These are phyloP conservation scores for Spizella passerina DNA, from an alignment of 2,797 vertebrate species.

Conservation along the genomic window DNA sequence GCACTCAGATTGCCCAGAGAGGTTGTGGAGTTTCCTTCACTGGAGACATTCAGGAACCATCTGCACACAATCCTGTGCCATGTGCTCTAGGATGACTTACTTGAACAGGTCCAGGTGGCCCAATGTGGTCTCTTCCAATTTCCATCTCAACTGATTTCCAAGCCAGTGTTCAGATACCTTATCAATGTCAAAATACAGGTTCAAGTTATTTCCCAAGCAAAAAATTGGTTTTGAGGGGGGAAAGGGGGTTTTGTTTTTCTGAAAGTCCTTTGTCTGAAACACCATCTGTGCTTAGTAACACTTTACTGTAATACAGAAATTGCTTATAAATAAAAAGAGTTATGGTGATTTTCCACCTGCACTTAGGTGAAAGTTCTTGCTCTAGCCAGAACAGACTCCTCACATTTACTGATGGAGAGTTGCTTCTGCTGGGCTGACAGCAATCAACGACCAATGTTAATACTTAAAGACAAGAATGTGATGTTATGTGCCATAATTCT, in stretches of 20 bases:
- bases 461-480: background rate
- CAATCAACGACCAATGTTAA: rapidly evolving
- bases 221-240: background rate
- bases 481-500: background rate
- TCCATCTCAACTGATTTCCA: background rate
- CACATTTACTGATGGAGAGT: background rate
- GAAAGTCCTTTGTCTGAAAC: background rate
- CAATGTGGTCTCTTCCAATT: background rate
- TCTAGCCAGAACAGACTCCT: background rate
- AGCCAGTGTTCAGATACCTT: background rate
- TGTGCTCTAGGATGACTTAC: background rate
- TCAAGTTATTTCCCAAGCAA: background rate
- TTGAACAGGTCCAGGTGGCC: background rate
- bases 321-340: background rate
- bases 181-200: background rate
- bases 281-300: rapidly evolving
- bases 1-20: background rate
- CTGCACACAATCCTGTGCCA: background rate
- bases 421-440: background rate
- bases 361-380: background rate
- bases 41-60: background rate
- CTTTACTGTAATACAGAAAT: background rate
- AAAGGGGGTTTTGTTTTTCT: background rate
- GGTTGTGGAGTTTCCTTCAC: background rate
- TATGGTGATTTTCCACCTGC: background rate